Evolutionary conservation across 2,888 invertebrate species (phyloP), one percentile per base, ranked within the genome.

Genomic region (Salpingus planirostris): DNA sequence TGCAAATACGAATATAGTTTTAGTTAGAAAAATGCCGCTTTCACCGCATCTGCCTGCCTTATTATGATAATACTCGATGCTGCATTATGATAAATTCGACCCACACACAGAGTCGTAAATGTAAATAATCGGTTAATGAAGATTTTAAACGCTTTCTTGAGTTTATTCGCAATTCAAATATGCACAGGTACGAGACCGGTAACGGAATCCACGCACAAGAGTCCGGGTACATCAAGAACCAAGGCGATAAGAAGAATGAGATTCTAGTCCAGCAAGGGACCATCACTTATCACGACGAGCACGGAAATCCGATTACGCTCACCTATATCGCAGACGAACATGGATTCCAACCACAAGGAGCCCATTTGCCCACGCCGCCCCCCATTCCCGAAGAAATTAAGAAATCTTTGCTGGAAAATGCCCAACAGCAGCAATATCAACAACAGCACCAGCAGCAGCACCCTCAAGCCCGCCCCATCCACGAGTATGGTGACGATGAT

Each of bases 311-410:
- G 2, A 75, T 79, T 47, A 60, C 69, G 10, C 43, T 83, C 18
- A 70, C 69, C 18, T 84, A 83, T 67, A 67, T 73, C 28, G 81
- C 83, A 52, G 82, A 83, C 51, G 82, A 83, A 59, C 75, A 80
- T 50, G 83, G 83, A 58, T 70, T 70, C 48, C 68, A 56, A 33
- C 55, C 60, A 2, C 52, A 57, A 61, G 85, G 86, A 21, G 80
- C 76, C 27, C 85, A 86, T 60, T 65, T 86, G 24, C 86, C 86
- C 8, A 86, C 85, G 5, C 81, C 86, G 3, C 86, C 85, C n/a
- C 83, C 86, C 6, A 77, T 84, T 44, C 84, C 86, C 2, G 68
- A 73, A 24, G 83, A 77, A 49, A 82, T 84, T 42, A 76, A 76
- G 50, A 74, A 75, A 46, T 73, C 79, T 15, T 59, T 79, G 38